phyloP scores from a whole-genome alignment of 2,888 invertebrate species.

The Lampropteryx suffumata region DNA sequence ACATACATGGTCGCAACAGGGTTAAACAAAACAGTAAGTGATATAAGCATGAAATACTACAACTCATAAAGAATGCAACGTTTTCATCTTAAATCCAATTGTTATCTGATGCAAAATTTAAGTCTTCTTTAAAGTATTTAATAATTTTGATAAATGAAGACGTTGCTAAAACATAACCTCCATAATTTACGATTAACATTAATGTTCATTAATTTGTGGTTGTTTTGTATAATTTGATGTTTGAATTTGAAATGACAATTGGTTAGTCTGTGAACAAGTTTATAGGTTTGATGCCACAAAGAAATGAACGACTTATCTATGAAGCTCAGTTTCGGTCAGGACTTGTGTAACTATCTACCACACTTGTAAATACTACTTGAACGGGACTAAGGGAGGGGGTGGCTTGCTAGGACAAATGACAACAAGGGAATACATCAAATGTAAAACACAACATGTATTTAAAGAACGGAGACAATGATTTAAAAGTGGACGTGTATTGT shows the following conservation, averaged over 20 bases:
- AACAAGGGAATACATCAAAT: constrained; percentile 38
- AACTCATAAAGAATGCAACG: constrained; percentile 49
- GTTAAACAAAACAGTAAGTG: constrained; percentile 75
- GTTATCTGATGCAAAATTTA: too few species aligned
- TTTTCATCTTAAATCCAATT: constrained; percentile 45
- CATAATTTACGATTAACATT: constrained; percentile 61
- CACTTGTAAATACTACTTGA: constrained; percentile 43
- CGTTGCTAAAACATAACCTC: constrained; percentile 58
- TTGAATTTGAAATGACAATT: constrained; percentile 21
- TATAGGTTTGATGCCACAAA: constrained; percentile 53
- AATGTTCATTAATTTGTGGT: constrained; percentile 68
- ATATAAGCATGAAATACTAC: constrained; percentile 69
- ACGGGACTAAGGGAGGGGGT: constrained; percentile 39
- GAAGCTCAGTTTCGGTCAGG: constrained; percentile 79
- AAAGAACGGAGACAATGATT: constrained; percentile 40
- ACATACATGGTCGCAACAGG: constrained; percentile 64
- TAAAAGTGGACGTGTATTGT: constrained; percentile 30
- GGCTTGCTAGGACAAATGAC: constrained; percentile 48
- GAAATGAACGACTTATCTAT: constrained; percentile 65
- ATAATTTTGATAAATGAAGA: constrained; percentile 51
- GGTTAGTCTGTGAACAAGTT: constrained; percentile 25
- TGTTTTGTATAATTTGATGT: constrained; percentile 24
- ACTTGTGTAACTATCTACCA: constrained; percentile 67
- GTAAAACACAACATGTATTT: constrained; percentile 44
- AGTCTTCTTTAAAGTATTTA: neutral